phyloP scores from a whole-genome alignment of 2,797 vertebrate species.

The Ctenopoma multispine region DNA sequence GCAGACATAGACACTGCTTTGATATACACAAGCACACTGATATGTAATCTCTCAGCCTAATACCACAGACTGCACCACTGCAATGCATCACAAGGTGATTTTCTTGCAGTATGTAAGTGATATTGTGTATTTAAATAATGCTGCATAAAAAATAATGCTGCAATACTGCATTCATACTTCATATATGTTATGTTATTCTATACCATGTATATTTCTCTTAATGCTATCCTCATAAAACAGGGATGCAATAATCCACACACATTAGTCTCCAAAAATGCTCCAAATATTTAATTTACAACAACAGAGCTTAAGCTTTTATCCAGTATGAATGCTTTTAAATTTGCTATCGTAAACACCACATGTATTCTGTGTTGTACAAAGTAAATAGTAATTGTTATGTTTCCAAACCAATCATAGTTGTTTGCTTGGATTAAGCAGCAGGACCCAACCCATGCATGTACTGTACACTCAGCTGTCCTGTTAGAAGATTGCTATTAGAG shows the following conservation, averaged over 20 bases:
- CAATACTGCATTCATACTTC: neutral
- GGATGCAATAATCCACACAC: no score
- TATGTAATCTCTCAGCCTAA: slow-evolving; percentile 8
- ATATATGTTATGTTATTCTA: no score
- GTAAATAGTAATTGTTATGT: neutral
- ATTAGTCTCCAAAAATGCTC: no score
- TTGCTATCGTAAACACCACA: neutral
- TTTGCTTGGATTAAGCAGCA: neutral
- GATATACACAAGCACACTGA: neutral
- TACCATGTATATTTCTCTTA: no score
- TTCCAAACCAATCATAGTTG: neutral
- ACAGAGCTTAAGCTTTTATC: neutral
- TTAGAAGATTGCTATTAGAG: neutral
- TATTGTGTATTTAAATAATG: no score
- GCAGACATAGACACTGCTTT: slow-evolving; percentile 8
- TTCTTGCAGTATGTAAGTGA: neutral
- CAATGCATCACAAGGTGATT: neutral
- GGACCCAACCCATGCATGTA: neutral
- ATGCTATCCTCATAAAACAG: no score
- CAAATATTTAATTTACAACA: no score
- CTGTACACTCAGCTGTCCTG: neutral
- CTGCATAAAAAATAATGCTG: no score
- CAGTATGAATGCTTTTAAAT: neutral
- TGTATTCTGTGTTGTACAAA: neutral
- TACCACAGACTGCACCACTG: neutral